Conservation (phyloP, 2,113 vertebrate genomes). For the Paramormyrops kingsleyae region DNA sequence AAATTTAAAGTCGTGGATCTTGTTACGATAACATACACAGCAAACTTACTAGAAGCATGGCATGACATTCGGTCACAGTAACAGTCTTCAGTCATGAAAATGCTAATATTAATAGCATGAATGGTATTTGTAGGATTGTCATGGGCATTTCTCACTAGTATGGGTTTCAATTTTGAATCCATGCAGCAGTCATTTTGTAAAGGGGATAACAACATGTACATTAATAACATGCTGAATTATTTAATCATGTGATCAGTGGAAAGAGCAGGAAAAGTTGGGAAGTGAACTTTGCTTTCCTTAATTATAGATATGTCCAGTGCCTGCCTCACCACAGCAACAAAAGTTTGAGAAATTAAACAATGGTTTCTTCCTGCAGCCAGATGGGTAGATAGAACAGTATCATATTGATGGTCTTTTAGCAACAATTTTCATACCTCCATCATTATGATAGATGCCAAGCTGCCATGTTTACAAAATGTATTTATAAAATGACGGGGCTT, state of each 20-base stretch:
- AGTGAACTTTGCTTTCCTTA: not conserved
- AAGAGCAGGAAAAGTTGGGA: not conserved
- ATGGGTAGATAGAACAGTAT: not conserved
- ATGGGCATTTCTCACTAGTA: not conserved
- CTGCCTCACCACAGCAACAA: not conserved
- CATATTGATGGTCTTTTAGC: slow-evolving; percentile 4
- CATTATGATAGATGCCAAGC: not conserved
- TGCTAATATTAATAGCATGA: not conserved
- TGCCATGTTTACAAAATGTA: slow-evolving; percentile 14
- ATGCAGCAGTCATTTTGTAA: not conserved
- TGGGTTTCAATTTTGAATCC: not conserved
- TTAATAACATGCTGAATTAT: not conserved
- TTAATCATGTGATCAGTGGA: not conserved
- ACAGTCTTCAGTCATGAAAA: not conserved
- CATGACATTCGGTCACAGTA: not conserved
- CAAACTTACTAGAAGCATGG: not conserved
- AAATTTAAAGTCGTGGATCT: not conserved
- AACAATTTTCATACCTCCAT: not conserved
- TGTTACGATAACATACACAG: not conserved
- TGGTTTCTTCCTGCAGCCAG: not conserved
- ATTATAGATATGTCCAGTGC: not conserved
- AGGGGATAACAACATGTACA: not conserved
- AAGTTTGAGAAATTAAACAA: not conserved
- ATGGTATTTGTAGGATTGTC: not conserved
- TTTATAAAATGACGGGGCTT: not conserved